phyloP scores from a whole-genome alignment of 2,888 invertebrate genomes.

The Macaria liturata region DNA sequence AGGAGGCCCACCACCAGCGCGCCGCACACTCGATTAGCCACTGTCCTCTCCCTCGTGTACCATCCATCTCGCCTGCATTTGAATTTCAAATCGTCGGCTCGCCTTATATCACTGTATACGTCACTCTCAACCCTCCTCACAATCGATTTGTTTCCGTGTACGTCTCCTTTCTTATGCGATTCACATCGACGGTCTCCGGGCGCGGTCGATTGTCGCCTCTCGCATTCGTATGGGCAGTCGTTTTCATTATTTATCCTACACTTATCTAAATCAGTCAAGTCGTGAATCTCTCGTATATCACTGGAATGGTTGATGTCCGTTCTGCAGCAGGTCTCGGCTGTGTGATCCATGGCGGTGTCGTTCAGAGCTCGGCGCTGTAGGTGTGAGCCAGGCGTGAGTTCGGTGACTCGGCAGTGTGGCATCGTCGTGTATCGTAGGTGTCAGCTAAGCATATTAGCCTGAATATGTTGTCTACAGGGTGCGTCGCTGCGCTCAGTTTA shows the following conservation, averaged over 20 bases:
- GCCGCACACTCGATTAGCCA: slow-evolving; percentile 57
- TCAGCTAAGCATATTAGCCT: slow-evolving; percentile 69
- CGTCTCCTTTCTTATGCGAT: slow-evolving; percentile 63
- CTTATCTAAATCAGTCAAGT: slow-evolving; percentile 74
- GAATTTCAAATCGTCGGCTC: slow-evolving; percentile 70
- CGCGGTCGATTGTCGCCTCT: slow-evolving; percentile 52
- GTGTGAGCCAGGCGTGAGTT: slow-evolving; percentile 24
- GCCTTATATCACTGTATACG: slow-evolving; percentile 64
- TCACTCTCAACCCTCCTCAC: slow-evolving; percentile 61
- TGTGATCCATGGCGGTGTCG: slow-evolving; percentile 28
- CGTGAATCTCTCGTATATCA: slow-evolving; percentile 60
- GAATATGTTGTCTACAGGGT: slow-evolving; percentile 38
- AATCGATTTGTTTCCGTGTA: slow-evolving; percentile 69
- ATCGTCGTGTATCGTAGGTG: slow-evolving; percentile 46
- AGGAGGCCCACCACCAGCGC: slow-evolving; percentile 59
- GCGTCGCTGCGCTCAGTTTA: slow-evolving; percentile 50
- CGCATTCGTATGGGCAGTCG: slow-evolving; percentile 55
- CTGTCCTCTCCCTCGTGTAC: slow-evolving; percentile 65
- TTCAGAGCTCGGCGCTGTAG: slow-evolving; percentile 24
- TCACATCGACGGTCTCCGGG: slow-evolving; percentile 50
- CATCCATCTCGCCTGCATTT: slow-evolving; percentile 63
- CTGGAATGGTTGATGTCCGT: slow-evolving; percentile 67
- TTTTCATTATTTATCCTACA: slow-evolving; percentile 61
- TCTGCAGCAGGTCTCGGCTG: slow-evolving; percentile 48
- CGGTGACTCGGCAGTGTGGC: slow-evolving; percentile 34